These are phyloP conservation scores for Eupithecia subfuscata DNA, from an alignment of 2,888 invertebrate genomes.

Conservation along the genomic window DNA sequence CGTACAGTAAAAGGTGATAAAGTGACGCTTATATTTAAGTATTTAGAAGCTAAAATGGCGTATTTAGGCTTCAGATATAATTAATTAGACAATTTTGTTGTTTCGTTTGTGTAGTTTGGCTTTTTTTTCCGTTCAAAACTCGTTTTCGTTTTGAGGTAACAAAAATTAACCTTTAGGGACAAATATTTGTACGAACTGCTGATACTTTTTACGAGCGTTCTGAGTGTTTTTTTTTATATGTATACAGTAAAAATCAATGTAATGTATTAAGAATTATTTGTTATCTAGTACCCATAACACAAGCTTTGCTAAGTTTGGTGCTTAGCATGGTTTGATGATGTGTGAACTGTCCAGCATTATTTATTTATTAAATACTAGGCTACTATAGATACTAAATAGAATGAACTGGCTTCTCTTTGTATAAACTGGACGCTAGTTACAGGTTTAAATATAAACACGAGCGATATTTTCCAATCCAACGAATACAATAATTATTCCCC, in stretches of 20 bases:
- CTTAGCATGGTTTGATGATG: neutral
- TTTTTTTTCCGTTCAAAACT: neutral
- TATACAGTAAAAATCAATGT: too few relatives aligned
- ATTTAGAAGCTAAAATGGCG: neutral
- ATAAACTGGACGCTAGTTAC: neutral
- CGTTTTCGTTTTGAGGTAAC: neutral
- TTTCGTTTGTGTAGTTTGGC: too few relatives aligned
- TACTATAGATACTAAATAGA: neutral
- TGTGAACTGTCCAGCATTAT: neutral
- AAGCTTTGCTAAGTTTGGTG: neutral
- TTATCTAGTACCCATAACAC: neutral
- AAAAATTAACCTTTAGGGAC: neutral
- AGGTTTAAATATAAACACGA: conserved; percentile 8
- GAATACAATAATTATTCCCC: conserved; percentile 40
- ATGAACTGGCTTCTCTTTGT: neutral
- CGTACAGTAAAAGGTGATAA: conserved; percentile 9
- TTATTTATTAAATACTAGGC: neutral
- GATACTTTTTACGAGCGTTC: neutral
- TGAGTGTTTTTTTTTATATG: neutral
- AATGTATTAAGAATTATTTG: neutral
- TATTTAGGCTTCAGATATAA: neutral
- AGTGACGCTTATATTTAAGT: neutral
- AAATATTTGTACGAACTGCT: neutral
- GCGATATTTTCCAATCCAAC: conserved; percentile 13
- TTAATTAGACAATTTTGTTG: neutral